Conservation (phyloP, 2,888 invertebrate genomes). For the Melinaea marsaeus region DNA sequence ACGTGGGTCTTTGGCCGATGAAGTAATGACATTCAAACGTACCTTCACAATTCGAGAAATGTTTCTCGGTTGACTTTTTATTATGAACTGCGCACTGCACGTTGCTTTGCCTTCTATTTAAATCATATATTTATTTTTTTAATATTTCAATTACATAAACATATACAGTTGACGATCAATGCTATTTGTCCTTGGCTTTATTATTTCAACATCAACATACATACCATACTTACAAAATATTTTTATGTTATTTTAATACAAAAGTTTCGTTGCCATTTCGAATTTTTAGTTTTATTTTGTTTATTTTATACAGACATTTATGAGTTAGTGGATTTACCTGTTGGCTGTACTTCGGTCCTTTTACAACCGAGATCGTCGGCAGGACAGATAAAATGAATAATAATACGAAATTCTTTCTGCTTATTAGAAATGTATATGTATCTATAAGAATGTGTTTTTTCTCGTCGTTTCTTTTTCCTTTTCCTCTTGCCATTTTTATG, state of each 20-base stretch:
- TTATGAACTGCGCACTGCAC: constrained; percentile 24
- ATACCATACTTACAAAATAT: not conserved
- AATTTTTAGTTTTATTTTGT: constrained; percentile 12
- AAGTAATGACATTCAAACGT: constrained; percentile 69
- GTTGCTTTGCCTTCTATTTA: constrained; percentile 1
- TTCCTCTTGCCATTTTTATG: no score
- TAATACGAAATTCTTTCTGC: not conserved
- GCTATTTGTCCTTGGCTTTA: not conserved
- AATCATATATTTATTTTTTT: not conserved
- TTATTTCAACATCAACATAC: constrained; percentile 11
- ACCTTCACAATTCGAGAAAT: constrained; percentile 57
- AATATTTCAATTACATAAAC: not conserved
- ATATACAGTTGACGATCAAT: not conserved
- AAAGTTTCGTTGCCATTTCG: constrained; percentile 23
- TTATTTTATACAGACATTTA: constrained; percentile 22
- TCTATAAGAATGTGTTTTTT: no score
- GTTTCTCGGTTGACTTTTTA: constrained; percentile 64
- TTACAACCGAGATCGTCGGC: constrained; percentile 14
- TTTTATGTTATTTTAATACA: constrained; percentile 8
- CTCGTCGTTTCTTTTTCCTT: no score
- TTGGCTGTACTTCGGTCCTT: constrained; percentile 21
- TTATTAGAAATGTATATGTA: no score
- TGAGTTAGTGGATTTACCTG: constrained; percentile 23
- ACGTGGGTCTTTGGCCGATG: constrained; percentile 60
- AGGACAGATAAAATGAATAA: not conserved